phyloP scores from a whole-genome alignment of 2,113 vertebrate species.

The Trochalopteron elliotii region DNA sequence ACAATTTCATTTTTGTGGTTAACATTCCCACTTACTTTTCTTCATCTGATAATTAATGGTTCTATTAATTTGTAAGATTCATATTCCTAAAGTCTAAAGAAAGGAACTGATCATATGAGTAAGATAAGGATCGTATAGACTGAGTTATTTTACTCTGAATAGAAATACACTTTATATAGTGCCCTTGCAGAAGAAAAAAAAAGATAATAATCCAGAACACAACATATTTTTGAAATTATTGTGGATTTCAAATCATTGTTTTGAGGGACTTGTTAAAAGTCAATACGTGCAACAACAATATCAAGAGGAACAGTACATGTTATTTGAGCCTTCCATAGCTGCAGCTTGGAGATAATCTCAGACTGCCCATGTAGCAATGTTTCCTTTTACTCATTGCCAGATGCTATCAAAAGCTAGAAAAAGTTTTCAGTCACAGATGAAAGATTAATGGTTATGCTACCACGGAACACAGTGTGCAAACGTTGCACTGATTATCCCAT shows the following conservation, averaged over 20 bases:
- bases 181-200: background rate
- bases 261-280: background rate
- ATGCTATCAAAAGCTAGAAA: slow-evolving; percentile 48
- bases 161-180: background rate
- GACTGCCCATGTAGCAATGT: background rate
- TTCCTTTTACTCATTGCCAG: background rate
- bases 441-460: slow-evolving; percentile 11
- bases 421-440: slow-evolving; percentile 11
- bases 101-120: background rate
- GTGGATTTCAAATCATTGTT: background rate
- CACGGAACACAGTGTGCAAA: slow-evolving; percentile 18
- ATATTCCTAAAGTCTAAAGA: background rate
- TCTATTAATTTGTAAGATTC: background rate
- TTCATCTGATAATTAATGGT: background rate
- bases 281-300: background rate
- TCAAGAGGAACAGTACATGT: background rate
- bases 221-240: background rate
- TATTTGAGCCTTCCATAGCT: slow-evolving; percentile 3
- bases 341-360: background rate
- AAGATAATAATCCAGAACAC: background rate
- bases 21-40: background rate
- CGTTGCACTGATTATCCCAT: background rate
- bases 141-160: background rate
- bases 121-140: background rate
- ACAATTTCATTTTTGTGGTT: background rate